Evolutionary conservation across 2,797 vertebrate genomes (phyloP).

Genomic region (Adrianichthys oophorus): DNA sequence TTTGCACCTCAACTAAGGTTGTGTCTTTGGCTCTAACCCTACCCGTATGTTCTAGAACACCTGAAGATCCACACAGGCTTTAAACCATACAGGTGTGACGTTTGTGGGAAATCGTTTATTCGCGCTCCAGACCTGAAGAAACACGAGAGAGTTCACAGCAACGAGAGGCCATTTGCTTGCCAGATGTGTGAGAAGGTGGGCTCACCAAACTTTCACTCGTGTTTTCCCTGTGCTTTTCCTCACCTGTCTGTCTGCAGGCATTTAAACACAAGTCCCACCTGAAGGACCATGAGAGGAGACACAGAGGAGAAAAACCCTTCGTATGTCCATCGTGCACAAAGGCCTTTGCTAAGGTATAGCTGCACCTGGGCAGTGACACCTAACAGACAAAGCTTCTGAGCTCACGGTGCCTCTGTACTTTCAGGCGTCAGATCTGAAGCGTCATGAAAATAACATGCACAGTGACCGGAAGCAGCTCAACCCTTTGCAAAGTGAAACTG

Average conservation of each 20-base stretch:
- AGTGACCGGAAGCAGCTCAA: conserved; percentile 92
- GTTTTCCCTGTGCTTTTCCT: background rate
- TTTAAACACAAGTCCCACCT: conserved; percentile 97
- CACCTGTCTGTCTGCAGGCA: conserved; percentile 62
- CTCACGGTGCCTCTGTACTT: conserved; percentile 25
- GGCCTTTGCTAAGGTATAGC: conserved; percentile 85
- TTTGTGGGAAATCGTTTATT: conserved; percentile 94
- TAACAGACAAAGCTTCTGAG: background rate
- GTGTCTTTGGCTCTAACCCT: background rate
- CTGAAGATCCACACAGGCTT: conserved; percentile 94
- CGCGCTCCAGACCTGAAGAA: conserved; percentile 94
- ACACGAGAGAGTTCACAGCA: conserved; percentile 92
- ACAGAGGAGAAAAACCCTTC: conserved; percentile 92
- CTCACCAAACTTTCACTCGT: background rate
- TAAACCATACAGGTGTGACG: conserved; percentile 92
- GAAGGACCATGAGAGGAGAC: conserved; percentile 92
- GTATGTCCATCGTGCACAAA: conserved; percentile 92
- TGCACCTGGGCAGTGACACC: too few relatives aligned
- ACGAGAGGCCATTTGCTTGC: conserved; percentile 91
- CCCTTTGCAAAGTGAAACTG: conserved; percentile 89
- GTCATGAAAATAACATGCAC: conserved; percentile 99
- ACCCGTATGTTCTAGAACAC: conserved; percentile 77
- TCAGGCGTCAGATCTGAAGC: conserved; percentile 91
- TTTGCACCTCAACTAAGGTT: too few relatives aligned
- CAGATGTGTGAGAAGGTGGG: conserved; percentile 91